Conservation (phyloP, 1,140 invertebrate species). For the Diploscapter pachys region DNA sequence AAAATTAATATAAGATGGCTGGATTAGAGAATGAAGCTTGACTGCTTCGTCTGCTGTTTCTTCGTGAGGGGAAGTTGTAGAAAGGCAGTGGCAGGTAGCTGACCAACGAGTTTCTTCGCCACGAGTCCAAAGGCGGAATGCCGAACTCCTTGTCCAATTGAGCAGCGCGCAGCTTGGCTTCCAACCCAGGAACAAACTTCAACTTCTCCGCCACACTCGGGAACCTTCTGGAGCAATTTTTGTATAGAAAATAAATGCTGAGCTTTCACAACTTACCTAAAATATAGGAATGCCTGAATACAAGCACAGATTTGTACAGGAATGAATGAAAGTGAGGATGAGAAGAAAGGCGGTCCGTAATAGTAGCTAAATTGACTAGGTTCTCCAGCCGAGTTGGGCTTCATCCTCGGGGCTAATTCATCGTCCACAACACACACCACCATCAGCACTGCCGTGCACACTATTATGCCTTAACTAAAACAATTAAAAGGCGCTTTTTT, state of each 20-base stretch:
- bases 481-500: slow-evolving; percentile 5
- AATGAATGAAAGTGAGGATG: slow-evolving; percentile 40
- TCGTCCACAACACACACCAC: slow-evolving; percentile 46
- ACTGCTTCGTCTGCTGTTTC: slow-evolving; percentile 19
- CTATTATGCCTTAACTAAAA: slow-evolving; percentile 35
- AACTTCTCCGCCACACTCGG: slow-evolving; percentile 36
- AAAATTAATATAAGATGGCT: no score
- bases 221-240: slow-evolving; percentile 11
- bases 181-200: slow-evolving; percentile 40
- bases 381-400: slow-evolving; percentile 44
- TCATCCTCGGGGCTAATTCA: slow-evolving; percentile 44
- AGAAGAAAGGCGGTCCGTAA: slow-evolving; percentile 41
- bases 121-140: slow-evolving; percentile 30
- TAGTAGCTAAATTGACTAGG: slow-evolving; percentile 38
- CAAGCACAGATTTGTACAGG: slow-evolving; percentile 43
- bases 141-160: slow-evolving; percentile 39
- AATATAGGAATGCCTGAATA: slow-evolving; percentile 39
- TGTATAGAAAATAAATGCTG: no score
- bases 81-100: slow-evolving; percentile 32
- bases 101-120: slow-evolving; percentile 33
- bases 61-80: slow-evolving; percentile 11
- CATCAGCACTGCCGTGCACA: slow-evolving; percentile 42
- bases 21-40: slow-evolving; percentile 11
- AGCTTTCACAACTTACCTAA: slow-evolving; percentile 4
- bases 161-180: slow-evolving; percentile 33